phyloP scores from a whole-genome alignment of 2,113 vertebrate genomes.

The Thinocorus orbignyianus region DNA sequence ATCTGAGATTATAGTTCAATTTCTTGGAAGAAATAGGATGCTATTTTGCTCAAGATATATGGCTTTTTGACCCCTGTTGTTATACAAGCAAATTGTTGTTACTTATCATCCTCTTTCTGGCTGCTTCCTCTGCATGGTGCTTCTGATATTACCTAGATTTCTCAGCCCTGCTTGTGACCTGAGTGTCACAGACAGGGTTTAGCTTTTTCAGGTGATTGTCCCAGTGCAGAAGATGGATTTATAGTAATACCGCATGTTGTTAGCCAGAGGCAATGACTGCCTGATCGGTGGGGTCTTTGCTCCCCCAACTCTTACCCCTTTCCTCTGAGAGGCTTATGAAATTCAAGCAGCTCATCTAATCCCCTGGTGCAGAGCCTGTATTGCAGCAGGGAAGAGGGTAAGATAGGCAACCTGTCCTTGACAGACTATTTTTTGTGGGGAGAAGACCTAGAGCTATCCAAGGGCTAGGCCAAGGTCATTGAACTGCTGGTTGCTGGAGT shows the following conservation, averaged over 20 bases:
- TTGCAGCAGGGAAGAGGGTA: background rate
- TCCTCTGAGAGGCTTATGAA: background rate
- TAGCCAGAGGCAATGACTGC: background rate
- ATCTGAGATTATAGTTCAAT: conserved; percentile 5
- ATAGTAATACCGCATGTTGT: background rate
- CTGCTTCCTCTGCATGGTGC: background rate
- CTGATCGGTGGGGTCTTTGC: background rate
- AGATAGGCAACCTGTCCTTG: rapidly evolving
- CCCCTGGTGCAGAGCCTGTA: background rate
- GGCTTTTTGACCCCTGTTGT: background rate
- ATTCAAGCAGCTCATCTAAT: background rate
- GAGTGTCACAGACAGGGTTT: background rate
- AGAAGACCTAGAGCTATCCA: background rate
- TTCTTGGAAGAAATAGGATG: background rate
- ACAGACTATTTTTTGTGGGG: background rate
- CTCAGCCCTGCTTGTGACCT: background rate
- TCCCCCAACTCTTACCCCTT: rapidly evolving
- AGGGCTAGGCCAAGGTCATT: background rate
- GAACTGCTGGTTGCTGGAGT: background rate
- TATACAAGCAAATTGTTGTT: conserved; percentile 1
- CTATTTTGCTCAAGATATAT: background rate
- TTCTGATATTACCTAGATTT: background rate
- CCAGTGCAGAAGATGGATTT: background rate
- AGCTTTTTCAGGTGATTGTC: background rate
- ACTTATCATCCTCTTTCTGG: background rate